phyloP scores from a whole-genome alignment of 2,888 invertebrate genomes.

The Steromphala cineraria region DNA sequence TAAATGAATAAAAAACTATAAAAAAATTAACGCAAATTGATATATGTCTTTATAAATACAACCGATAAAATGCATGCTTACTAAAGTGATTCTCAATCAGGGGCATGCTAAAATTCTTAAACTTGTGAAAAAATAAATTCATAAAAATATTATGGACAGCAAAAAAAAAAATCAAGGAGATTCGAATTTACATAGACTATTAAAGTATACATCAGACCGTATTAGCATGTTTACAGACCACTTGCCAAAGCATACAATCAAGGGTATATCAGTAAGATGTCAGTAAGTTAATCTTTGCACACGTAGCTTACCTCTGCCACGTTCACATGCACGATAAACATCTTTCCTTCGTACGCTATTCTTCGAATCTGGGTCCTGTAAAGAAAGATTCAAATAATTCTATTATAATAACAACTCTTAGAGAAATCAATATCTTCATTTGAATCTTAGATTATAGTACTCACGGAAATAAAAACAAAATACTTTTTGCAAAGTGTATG shows the following conservation, averaged over 20 bases:
- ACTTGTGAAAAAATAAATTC: background rate
- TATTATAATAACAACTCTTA: too few relatives aligned
- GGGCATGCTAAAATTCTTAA: background rate
- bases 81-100: background rate
- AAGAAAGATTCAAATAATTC: background rate
- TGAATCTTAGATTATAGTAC: too few relatives aligned
- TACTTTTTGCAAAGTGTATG: too few relatives aligned
- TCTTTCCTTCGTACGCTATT: slow-evolving; percentile 97
- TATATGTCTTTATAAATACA: background rate
- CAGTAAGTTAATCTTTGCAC: too few relatives aligned
- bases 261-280: too few relatives aligned
- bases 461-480: too few relatives aligned
- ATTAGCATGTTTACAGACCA: too few relatives aligned
- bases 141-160: too few relatives aligned
- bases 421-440: too few relatives aligned
- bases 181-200: background rate
- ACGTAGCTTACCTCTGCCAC: slow-evolving; percentile 87
- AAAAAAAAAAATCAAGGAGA: background rate
- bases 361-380: slow-evolving; percentile 89
- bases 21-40: background rate
- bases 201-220: too few relatives aligned
- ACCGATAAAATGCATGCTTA: background rate
- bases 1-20: background rate
- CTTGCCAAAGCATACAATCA: too few relatives aligned
- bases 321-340: slow-evolving; percentile 96